phyloP scores from a whole-genome alignment of 2,797 vertebrate genomes.

The Crenichthys baileyi region DNA sequence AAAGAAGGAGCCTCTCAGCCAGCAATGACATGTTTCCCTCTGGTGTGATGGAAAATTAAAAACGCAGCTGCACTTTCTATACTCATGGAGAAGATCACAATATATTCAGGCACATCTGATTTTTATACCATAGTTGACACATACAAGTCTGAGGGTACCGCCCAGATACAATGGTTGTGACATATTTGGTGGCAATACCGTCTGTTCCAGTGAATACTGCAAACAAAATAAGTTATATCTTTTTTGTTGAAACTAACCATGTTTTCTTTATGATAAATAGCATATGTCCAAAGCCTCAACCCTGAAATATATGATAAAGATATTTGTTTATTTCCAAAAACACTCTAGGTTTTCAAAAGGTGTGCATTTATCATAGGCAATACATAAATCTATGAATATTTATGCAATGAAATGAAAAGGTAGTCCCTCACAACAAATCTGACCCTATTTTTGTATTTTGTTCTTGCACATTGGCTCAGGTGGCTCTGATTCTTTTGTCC shows the following conservation, averaged over 20 bases:
- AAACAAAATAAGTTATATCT: not conserved
- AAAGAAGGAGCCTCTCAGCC: conserved; percentile 20
- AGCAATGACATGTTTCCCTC: conserved; percentile 41
- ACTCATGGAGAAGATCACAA: not conserved
- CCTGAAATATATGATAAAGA: no score
- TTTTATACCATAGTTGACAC: conserved; percentile 22
- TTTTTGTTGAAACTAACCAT: not conserved
- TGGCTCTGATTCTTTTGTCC: no score
- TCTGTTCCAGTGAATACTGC: not conserved
- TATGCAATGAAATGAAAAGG: not conserved
- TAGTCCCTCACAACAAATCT: not conserved
- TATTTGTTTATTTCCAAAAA: not conserved
- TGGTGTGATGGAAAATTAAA: not conserved
- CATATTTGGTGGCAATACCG: conserved; percentile 4
- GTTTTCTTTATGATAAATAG: not conserved
- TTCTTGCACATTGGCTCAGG: not conserved
- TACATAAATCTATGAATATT: not conserved
- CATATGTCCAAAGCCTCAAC: not conserved
- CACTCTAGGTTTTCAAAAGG: not conserved
- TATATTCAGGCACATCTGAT: conserved; percentile 8
- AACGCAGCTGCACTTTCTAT: not conserved
- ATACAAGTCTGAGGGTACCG: conserved; percentile 6
- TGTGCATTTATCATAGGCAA: not conserved
- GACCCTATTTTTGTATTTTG: not conserved
- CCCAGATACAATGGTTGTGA: conserved; percentile 25